Evolutionary conservation across 2,888 invertebrate genomes (phyloP).

Genomic region (Pammene aurita): DNA sequence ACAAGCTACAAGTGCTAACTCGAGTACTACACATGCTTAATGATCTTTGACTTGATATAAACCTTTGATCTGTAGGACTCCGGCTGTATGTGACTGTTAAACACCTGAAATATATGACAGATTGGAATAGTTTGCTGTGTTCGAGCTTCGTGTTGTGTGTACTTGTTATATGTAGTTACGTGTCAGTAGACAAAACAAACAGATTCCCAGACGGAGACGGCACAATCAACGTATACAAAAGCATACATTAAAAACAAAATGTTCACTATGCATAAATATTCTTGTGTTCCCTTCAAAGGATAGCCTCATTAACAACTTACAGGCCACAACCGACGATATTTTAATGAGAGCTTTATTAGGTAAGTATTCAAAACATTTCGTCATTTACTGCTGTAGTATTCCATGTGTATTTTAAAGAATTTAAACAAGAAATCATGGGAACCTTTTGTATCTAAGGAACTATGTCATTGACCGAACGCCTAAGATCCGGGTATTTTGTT

Average conservation of each 20-base stretch:
- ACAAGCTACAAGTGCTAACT: constrained; percentile 54
- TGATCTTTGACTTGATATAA: constrained; percentile 85
- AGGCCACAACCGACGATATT: neutral
- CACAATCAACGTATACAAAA: constrained; percentile 2
- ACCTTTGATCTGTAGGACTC: constrained; percentile 96
- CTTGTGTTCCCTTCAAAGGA: neutral
- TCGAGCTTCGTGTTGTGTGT: constrained; percentile 27
- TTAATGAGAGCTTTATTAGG: no score
- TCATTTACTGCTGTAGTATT: no score
- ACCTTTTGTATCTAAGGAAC: no score
- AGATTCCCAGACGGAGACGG: constrained; percentile 10
- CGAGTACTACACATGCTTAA: constrained; percentile 79
- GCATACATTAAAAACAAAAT: neutral
- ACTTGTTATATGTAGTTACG: neutral
- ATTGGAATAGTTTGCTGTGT: constrained; percentile 73
- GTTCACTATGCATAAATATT: constrained; percentile 8
- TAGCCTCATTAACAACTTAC: neutral
- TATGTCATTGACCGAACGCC: no score
- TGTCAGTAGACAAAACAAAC: constrained; percentile 1
- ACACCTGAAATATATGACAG: constrained; percentile 90
- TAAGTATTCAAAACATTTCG: no score
- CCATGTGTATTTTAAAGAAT: no score
- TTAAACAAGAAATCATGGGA: no score
- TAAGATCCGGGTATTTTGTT: no score
- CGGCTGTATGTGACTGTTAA: constrained; percentile 97